phyloP scores from a whole-genome alignment of 1,140 invertebrate genomes.

The Chironomus striatipennis region DNA sequence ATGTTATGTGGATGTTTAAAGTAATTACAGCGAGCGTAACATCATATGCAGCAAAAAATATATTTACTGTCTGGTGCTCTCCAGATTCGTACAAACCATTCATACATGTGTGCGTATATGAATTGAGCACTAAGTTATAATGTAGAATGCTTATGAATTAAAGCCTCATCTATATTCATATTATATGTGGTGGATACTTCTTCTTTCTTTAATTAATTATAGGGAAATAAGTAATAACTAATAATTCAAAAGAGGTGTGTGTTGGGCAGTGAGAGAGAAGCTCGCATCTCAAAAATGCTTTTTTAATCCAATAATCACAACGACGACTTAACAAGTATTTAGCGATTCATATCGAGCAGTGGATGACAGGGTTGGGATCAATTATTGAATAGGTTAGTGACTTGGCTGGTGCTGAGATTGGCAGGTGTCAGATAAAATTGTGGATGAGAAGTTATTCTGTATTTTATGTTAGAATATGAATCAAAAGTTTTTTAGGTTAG shows the following conservation, averaged over 20 bases:
- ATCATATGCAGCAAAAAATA: not conserved
- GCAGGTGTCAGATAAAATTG: too few species aligned
- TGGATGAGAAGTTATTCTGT: too few species aligned
- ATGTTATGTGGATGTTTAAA: slow-evolving; percentile 9
- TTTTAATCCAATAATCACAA: not conserved
- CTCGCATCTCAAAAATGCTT: not conserved
- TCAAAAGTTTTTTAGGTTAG: too few species aligned
- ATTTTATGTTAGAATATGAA: too few species aligned
- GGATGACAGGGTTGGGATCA: too few species aligned
- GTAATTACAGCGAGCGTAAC: not conserved
- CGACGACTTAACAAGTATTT: not conserved
- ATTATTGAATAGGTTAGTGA: too few species aligned
- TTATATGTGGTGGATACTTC: not conserved
- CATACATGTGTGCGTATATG: not conserved
- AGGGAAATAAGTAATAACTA: not conserved
- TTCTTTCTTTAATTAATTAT: slow-evolving; percentile 4
- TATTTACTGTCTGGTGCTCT: not conserved
- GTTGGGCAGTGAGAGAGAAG: not conserved
- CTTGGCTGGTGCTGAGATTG: too few species aligned
- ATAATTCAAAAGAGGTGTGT: not conserved
- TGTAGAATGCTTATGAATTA: not conserved
- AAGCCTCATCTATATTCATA: too few species aligned
- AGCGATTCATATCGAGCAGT: not conserved
- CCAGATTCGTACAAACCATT: not conserved
- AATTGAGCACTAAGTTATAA: not conserved